These are phyloP conservation scores for Ctenopoma multispine DNA, from an alignment of 2,797 vertebrate genomes.

Conservation along the genomic window DNA sequence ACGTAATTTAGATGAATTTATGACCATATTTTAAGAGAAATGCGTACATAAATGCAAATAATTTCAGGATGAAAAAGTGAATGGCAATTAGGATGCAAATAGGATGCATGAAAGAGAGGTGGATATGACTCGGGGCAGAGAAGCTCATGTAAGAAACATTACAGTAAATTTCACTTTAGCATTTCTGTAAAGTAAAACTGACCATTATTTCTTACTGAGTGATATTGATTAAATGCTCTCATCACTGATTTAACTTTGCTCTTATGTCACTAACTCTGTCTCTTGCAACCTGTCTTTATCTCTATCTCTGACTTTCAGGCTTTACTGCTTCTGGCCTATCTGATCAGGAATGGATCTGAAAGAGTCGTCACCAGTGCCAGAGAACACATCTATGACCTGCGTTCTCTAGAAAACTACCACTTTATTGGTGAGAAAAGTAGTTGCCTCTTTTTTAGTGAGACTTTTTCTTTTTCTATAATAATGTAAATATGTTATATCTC, in stretches of 20 bases:
- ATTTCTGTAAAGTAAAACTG: too few relatives aligned
- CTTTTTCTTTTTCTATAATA: neutral
- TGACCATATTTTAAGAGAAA: too few relatives aligned
- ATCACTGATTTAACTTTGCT: neutral
- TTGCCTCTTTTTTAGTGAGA: neutral
- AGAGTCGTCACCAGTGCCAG: conserved; percentile 98
- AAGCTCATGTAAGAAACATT: too few relatives aligned
- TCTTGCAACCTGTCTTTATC: neutral
- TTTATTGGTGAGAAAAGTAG: conserved; percentile 89
- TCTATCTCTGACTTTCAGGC: conserved; percentile 85
- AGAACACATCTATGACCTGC: conserved; percentile 99
- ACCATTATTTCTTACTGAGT: neutral
- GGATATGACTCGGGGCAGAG: too few relatives aligned
- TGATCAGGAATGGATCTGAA: conserved; percentile 99
- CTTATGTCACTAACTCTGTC: neutral
- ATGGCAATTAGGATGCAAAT: too few relatives aligned
- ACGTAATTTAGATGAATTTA: too few relatives aligned
- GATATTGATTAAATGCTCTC: neutral
- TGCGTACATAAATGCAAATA: too few relatives aligned
- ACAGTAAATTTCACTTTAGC: too few relatives aligned
- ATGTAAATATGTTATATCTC: neutral
- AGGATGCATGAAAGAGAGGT: too few relatives aligned
- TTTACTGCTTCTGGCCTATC: conserved; percentile 96
- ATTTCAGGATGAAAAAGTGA: too few relatives aligned
- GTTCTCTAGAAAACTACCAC: conserved; percentile 99